Evolutionary conservation across 2,797 vertebrate species (phyloP).

Genomic region (Sebastes hubbsi): DNA sequence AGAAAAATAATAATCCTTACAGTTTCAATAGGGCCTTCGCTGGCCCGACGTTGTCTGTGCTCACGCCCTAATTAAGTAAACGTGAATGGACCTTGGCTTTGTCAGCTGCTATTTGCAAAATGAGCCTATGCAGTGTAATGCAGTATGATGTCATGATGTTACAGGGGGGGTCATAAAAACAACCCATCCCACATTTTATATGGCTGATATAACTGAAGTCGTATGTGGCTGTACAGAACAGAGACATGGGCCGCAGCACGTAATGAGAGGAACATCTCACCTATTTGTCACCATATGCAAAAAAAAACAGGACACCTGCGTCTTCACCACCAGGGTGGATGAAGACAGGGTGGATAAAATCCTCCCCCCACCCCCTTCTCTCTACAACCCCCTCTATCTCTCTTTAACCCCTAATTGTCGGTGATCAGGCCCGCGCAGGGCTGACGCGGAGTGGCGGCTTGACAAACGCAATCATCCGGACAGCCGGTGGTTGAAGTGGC

Average conservation of each 20-base stretch:
- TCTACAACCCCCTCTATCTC: conserved; percentile 12
- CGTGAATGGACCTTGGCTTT: neutral
- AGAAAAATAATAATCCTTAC: too few species aligned
- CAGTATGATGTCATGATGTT: neutral
- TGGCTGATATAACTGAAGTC: neutral
- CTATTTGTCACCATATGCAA: neutral
- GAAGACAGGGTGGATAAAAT: neutral
- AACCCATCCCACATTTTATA: neutral
- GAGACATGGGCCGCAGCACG: neutral
- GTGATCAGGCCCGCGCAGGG: conserved; percentile 74
- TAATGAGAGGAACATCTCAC: neutral
- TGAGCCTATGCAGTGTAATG: neutral
- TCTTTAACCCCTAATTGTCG: conserved; percentile 80
- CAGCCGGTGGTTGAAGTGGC: conserved; percentile 79
- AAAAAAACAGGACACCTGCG: conserved; percentile 19
- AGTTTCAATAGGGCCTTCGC: too few species aligned
- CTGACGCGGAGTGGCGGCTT: conserved; percentile 85
- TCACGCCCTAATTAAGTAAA: too few species aligned
- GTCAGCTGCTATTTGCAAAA: neutral
- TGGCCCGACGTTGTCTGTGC: too few species aligned
- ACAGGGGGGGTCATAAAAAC: neutral
- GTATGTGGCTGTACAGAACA: neutral
- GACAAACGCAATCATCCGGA: conserved; percentile 87
- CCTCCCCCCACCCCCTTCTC: neutral
- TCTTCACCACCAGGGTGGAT: conserved; percentile 1